A percentile compares a stretch with the other conserved stretches of the same genome.
These are phyloP conservation scores for Lasioglossum lativentre DNA, from an alignment of 2,888 invertebrate species.

Conservation along the genomic window DNA sequence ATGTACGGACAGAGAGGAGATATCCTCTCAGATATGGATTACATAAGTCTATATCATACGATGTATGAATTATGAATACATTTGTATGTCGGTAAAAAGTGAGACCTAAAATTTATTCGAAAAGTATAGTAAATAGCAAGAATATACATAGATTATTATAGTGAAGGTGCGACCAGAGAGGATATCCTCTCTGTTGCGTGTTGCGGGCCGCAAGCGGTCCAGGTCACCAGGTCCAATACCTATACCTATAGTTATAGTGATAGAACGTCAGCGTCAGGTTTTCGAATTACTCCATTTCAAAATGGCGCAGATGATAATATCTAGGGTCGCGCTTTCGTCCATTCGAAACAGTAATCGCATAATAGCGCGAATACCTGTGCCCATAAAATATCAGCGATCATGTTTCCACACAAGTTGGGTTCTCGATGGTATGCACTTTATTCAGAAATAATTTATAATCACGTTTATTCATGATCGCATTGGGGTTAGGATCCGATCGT, in stretches of 20 bases:
- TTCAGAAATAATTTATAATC: conserved; percentile 45
- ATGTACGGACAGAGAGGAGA: background rate
- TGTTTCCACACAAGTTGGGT: conserved; percentile 82
- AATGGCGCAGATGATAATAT: conserved; percentile 81
- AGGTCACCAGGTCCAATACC: too few species aligned
- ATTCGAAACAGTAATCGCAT: conserved; percentile 72
- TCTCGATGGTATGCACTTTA: conserved; percentile 78
- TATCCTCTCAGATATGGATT: background rate
- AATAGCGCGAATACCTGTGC: conserved; percentile 72
- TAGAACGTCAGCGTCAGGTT: conserved; percentile 2
- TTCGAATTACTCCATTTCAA: conserved; percentile 53
- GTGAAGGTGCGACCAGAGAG: conserved; percentile 25
- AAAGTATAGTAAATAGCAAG: background rate
- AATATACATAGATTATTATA: background rate
- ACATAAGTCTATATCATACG: background rate
- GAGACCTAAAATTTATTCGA: background rate
- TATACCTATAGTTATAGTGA: background rate
- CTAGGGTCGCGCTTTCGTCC: conserved; percentile 74
- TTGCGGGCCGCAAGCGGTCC: background rate
- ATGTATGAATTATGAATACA: background rate
- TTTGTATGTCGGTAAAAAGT: background rate
- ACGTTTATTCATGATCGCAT: conserved; percentile 15
- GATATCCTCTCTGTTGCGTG: too few species aligned
- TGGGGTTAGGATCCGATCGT: conserved; percentile 72
- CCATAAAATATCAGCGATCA: conserved; percentile 78